These are phyloP conservation scores for Phainopepla nitens DNA, from an alignment of 2,113 vertebrate genomes.

Conservation along the genomic window DNA sequence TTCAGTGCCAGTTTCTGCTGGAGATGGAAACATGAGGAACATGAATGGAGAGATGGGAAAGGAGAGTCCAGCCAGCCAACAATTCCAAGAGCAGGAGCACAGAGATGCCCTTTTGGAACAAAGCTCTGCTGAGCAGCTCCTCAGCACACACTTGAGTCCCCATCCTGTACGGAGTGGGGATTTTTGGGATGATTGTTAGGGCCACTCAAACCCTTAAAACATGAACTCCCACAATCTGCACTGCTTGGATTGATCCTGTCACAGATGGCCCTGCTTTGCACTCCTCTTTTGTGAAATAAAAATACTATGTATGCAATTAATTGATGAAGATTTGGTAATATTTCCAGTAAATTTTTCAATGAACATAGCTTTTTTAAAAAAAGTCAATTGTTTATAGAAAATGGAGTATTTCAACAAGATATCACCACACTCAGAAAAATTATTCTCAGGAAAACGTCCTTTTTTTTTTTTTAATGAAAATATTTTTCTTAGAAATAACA, in stretches of 20 bases:
- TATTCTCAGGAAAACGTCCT: slow-evolving; percentile 19
- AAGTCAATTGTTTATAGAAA: slow-evolving; percentile 27
- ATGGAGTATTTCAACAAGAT: slow-evolving; percentile 25
- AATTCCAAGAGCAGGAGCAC: not conserved
- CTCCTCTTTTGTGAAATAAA: not conserved
- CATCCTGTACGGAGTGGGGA: not conserved
- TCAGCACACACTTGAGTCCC: not conserved
- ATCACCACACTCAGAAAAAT: not conserved
- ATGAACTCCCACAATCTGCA: not conserved
- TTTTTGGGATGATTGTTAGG: not conserved
- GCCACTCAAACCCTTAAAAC: not conserved
- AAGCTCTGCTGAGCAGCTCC: not conserved
- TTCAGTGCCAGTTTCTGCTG: not conserved
- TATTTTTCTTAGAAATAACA: slow-evolving; percentile 41
- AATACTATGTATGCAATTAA: not conserved
- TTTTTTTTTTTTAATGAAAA: slow-evolving; percentile 16
- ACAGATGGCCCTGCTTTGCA: not conserved
- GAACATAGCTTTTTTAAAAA: not conserved
- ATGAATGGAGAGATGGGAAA: not conserved
- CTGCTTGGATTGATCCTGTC: not conserved
- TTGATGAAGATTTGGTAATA: not conserved
- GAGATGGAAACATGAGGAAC: not conserved
- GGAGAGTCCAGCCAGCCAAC: not conserved
- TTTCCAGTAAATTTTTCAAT: slow-evolving; percentile 21
- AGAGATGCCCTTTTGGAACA: fast-evolving